phyloP scores from a whole-genome alignment of 2,888 invertebrate genomes.

The Pandemis heparana region DNA sequence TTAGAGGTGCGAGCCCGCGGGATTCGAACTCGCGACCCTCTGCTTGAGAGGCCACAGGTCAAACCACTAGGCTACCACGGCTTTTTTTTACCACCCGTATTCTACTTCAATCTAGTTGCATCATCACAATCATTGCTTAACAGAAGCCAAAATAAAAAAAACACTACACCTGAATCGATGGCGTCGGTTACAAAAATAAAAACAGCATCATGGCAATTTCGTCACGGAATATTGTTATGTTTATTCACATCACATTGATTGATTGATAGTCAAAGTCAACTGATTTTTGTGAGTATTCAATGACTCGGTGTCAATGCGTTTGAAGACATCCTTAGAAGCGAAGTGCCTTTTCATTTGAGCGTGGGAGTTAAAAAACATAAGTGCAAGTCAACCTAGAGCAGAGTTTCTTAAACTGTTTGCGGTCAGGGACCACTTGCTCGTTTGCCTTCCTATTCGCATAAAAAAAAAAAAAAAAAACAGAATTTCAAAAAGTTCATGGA shows the following conservation, averaged over 20 bases:
- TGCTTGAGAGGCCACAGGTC: too few relatives aligned
- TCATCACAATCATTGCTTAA: neutral
- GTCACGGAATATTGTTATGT: neutral
- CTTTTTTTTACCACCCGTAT: too few relatives aligned
- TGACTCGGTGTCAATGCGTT: neutral
- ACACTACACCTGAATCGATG: neutral
- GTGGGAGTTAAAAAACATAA: conserved; percentile 1
- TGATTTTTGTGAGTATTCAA: neutral
- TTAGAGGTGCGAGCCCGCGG: too few relatives aligned
- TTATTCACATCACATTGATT: conserved; percentile 19
- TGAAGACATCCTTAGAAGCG: neutral
- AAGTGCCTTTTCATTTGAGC: neutral
- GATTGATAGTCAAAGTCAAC: conserved; percentile 9
- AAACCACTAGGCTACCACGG: too few relatives aligned
- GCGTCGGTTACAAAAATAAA: neutral
- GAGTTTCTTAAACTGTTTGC: too few relatives aligned
- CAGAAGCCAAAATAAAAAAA: neutral
- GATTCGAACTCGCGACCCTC: too few relatives aligned
- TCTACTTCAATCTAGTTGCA: too few relatives aligned
- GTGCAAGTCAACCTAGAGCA: neutral
- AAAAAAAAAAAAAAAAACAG: too few relatives aligned
- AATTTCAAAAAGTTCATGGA: too few relatives aligned
- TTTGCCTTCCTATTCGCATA: too few relatives aligned
- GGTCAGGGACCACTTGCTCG: too few relatives aligned
- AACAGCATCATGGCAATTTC: neutral